Evolutionary conservation across 2,888 invertebrate genomes (phyloP).

Genomic region (Volucella zonaria): DNA sequence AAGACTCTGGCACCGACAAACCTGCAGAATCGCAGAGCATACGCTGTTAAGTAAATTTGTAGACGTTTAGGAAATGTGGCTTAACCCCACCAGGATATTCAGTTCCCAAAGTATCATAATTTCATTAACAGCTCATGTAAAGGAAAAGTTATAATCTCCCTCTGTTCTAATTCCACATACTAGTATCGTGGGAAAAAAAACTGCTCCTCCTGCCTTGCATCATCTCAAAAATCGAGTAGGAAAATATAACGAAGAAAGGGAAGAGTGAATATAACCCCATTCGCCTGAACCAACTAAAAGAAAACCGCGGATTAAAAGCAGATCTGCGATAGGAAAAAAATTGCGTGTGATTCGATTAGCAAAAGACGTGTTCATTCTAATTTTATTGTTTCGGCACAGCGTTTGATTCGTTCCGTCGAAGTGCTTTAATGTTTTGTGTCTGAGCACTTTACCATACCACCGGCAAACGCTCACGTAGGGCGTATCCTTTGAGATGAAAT

Average conservation of each 20-base stretch:
- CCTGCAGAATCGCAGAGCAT: too few relatives aligned
- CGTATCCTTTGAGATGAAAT: constrained; percentile 7
- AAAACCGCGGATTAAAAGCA: neutral
- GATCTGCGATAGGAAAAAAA: too few relatives aligned
- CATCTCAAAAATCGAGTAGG: too few relatives aligned
- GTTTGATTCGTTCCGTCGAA: neutral
- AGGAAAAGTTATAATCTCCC: constrained; percentile 36
- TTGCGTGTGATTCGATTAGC: constrained; percentile 1
- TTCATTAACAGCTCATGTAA: constrained; percentile 28
- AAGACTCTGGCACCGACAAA: too few relatives aligned
- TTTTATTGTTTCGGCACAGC: constrained; percentile 1
- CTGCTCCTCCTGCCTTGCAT: too few relatives aligned
- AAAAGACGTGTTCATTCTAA: neutral
- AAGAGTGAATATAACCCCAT: constrained; percentile 7
- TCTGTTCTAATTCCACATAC: constrained; percentile 9
- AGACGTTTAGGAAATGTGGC: neutral
- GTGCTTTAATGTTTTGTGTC: constrained; percentile 1
- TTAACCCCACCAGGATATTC: neutral
- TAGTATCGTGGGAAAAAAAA: neutral
- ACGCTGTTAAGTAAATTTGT: neutral
- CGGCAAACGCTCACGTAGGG: neutral
- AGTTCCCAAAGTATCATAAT: constrained; percentile 12
- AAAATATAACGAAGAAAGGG: too few relatives aligned
- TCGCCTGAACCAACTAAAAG: neutral
- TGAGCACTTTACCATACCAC: neutral